These are phyloP conservation scores for Spinus olivaceus DNA, from an alignment of 2,797 vertebrate genomes.

Conservation along the genomic window DNA sequence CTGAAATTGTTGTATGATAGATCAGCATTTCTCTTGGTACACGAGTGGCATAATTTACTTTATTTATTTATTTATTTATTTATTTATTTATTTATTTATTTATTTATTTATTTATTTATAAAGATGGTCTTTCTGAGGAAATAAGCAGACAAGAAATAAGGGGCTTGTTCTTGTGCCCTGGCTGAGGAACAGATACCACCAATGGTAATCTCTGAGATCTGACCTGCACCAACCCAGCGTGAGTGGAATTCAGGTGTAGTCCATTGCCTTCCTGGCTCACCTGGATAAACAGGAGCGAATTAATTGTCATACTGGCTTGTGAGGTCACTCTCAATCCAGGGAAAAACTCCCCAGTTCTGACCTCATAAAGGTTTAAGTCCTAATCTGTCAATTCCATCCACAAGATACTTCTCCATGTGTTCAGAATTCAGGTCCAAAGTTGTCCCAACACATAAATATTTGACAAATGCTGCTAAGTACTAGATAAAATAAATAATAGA, in stretches of 20 bases:
- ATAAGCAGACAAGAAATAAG: background rate
- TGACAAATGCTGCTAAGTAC: constrained; percentile 43
- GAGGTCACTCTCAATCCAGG: background rate
- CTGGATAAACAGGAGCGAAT: background rate
- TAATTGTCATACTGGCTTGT: background rate
- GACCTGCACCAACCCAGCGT: background rate
- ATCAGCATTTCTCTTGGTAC: background rate
- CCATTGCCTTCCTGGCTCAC: background rate
- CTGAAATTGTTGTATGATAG: background rate
- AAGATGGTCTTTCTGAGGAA: background rate
- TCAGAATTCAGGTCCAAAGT: background rate
- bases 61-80: background rate
- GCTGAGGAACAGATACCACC: background rate
- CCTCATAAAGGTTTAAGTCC: background rate
- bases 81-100: background rate
- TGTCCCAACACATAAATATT: background rate
- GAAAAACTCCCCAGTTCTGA: background rate
- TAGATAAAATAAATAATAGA: constrained; percentile 61
- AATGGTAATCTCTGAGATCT: background rate
- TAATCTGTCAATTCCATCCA: background rate
- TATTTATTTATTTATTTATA: background rate
- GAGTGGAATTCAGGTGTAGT: background rate
- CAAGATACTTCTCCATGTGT: background rate
- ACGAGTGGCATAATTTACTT: background rate
- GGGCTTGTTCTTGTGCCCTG: background rate